phyloP scores from a whole-genome alignment of 2,888 invertebrate species.

The Drosophila kuntzei region DNA sequence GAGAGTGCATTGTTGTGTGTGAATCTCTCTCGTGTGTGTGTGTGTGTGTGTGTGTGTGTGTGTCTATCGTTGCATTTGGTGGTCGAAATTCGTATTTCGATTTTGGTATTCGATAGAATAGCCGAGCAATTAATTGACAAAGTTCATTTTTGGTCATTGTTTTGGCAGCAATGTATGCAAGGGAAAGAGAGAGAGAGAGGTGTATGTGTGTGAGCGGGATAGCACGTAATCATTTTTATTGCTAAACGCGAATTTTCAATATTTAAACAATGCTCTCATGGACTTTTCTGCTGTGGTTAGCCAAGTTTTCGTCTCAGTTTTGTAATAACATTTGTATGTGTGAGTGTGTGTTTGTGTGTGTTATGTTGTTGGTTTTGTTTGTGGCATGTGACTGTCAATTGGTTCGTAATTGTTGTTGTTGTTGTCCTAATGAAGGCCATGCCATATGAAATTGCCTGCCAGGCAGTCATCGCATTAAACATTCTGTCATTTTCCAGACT shows the following conservation, averaged over 20 bases:
- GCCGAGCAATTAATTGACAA: conserved; percentile 78
- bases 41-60: conserved; percentile 2
- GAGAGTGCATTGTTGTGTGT: conserved; percentile 1
- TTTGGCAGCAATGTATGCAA: conserved; percentile 22
- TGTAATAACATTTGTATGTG: conserved; percentile 15
- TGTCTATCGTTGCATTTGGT: conserved; percentile 40
- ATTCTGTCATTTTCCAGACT: conserved; percentile 34
- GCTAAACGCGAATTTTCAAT: conserved; percentile 65
- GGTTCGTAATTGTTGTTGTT: conserved; percentile 54
- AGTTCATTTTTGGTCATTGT: conserved; percentile 72
- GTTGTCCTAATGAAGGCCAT: conserved; percentile 51
- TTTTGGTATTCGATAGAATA: conserved; percentile 59
- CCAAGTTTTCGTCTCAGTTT: conserved; percentile 62
- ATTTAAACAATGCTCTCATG: conserved; percentile 64
- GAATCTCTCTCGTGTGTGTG: too few relatives aligned
- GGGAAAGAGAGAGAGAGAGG: neutral
- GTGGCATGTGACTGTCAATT: conserved; percentile 78
- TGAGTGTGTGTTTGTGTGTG: conserved; percentile 29
- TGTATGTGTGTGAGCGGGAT: conserved; percentile 13
- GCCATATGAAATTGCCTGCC: conserved; percentile 51
- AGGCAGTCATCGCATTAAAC: conserved; percentile 49
- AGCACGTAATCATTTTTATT: conserved; percentile 44
- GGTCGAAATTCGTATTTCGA: conserved; percentile 47
- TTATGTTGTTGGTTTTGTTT: conserved; percentile 61
- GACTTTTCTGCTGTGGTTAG: conserved; percentile 62